phyloP scores from a whole-genome alignment of 2,797 vertebrate species.

The Lepilemur ruficaudatus region DNA sequence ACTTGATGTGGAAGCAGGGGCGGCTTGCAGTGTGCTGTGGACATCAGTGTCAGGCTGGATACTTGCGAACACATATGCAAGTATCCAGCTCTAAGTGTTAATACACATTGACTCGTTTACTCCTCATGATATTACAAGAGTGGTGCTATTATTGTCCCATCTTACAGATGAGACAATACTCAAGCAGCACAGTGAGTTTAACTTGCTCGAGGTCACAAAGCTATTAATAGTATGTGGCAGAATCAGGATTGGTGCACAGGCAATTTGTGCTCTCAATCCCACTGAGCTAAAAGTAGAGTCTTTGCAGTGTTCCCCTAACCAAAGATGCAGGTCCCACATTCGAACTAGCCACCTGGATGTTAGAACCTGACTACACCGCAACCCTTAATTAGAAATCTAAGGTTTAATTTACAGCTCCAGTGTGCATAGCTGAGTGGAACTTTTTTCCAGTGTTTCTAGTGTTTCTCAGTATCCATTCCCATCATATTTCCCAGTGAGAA shows the following conservation, averaged over 20 bases:
- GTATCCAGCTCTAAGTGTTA: not conserved
- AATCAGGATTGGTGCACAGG: no score
- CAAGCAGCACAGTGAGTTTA: no score
- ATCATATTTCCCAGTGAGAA: not conserved
- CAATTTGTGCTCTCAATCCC: not conserved
- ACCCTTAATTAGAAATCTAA: not conserved
- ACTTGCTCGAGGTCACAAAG: not conserved
- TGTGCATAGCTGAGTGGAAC: not conserved
- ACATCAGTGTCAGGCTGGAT: not conserved
- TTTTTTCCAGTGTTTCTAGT: not conserved
- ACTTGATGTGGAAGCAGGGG: not conserved
- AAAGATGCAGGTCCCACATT: not conserved
- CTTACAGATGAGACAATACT: not conserved
- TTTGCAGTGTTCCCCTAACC: not conserved
- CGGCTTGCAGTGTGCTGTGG: not conserved
- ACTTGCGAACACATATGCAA: no score
- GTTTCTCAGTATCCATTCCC: not conserved
- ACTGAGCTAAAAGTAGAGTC: not conserved
- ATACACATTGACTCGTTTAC: not conserved
- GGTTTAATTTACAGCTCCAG: not conserved
- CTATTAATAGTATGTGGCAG: no score
- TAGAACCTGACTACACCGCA: not conserved
- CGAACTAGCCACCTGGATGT: not conserved
- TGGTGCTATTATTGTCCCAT: not conserved
- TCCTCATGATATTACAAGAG: not conserved